A percentile compares a stretch with the other conserved stretches of the same genome.
Evolutionary conservation across 2,888 invertebrate species (phyloP).

Genomic region (Drosophila recens): DNA sequence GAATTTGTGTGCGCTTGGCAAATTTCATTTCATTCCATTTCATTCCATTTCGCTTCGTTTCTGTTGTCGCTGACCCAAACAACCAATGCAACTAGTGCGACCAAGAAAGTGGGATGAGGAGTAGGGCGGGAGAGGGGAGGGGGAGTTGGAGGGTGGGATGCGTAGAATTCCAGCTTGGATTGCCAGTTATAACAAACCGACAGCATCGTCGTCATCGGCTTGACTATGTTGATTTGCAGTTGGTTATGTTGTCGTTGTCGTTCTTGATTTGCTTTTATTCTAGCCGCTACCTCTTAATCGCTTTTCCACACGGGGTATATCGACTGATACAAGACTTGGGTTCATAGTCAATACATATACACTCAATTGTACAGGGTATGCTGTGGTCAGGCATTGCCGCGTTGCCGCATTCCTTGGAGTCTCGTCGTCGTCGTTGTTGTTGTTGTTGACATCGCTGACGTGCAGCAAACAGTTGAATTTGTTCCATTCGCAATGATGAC

Average conservation of each 20-base stretch:
- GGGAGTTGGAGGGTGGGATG: slow-evolving; percentile 1
- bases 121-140: not conserved
- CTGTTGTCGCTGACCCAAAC: slow-evolving; percentile 41
- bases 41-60: slow-evolving; percentile 19
- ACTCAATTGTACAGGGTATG: slow-evolving; percentile 14
- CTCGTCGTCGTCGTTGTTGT: not conserved
- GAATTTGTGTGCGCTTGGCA: slow-evolving; percentile 54
- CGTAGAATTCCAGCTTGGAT: slow-evolving; percentile 22
- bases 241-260: slow-evolving; percentile 36
- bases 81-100: slow-evolving; percentile 54
- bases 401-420: not conserved
- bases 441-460: slow-evolving; percentile 51
- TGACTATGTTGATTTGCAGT: slow-evolving; percentile 58
- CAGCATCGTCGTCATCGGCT: slow-evolving; percentile 42
- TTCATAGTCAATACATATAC: not conserved
- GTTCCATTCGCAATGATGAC: slow-evolving; percentile 74
- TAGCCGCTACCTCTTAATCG: not conserved
- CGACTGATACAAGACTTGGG: not conserved
- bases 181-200: slow-evolving; percentile 54
- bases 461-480: slow-evolving; percentile 71
- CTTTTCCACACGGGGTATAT: slow-evolving; percentile 14
- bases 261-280: slow-evolving; percentile 40
- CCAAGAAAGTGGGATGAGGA: not conserved
- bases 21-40: slow-evolving; percentile 67
- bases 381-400: not conserved